These are phyloP conservation scores for Poeciliopsis paucimaculata DNA, from an alignment of 2,797 vertebrate species.

Conservation along the genomic window DNA sequence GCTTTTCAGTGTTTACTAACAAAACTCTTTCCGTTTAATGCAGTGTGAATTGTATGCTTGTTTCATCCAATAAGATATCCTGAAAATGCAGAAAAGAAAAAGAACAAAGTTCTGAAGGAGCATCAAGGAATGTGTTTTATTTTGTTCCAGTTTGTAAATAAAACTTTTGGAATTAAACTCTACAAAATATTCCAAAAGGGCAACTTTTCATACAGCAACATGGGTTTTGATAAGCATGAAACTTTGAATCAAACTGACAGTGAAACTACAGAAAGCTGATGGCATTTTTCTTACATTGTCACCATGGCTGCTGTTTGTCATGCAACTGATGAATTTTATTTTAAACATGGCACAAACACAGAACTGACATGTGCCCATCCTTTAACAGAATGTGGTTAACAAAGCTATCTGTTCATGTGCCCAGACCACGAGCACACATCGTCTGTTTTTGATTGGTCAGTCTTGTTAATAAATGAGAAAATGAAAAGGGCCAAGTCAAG, in stretches of 20 bases:
- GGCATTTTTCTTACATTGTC: conserved; percentile 41
- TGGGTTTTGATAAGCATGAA: not conserved
- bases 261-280: not conserved
- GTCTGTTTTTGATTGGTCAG: conserved; percentile 62
- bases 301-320: conserved; percentile 30
- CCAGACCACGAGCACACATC: conserved; percentile 51
- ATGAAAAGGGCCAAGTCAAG: conserved; percentile 61
- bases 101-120: not conserved
- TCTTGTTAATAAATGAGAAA: conserved; percentile 68
- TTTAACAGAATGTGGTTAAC: conserved; percentile 38
- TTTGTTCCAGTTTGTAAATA: not conserved
- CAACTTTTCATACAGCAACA: not conserved
- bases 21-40: not conserved
- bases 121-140: not conserved
- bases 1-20: not conserved
- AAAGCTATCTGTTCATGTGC: conserved; percentile 49
- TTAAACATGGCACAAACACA: conserved; percentile 50
- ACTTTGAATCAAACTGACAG: not conserved
- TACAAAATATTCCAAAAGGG: not conserved
- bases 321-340: conserved; percentile 63
- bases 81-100: not conserved
- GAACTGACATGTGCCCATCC: conserved; percentile 46
- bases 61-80: not conserved
- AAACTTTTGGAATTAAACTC: not conserved
- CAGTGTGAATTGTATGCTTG: not conserved